Evolutionary conservation across 2,797 vertebrate species (phyloP), one percentile per base, ranked within the genome.

Genomic region (Phoxinus dragarum): DNA sequence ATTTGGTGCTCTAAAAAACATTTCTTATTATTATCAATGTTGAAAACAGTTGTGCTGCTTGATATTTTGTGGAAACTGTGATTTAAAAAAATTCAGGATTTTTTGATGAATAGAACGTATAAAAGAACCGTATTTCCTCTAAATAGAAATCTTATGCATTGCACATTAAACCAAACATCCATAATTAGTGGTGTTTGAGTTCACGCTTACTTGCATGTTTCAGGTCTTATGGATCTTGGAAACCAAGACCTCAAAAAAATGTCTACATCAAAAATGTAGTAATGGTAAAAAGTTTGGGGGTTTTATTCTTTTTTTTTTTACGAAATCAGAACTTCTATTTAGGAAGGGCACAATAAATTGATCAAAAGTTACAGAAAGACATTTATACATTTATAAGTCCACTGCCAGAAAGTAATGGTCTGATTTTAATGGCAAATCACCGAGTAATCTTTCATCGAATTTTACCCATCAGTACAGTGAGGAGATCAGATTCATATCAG

Each of bases 401-500:
- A 38, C 78, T 68, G 44, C 38, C 54, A 66, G 31, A 74, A 64
- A 17, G 80, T 61, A 38, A 82, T 5, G 27, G 56, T 44, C 27
- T 74, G 71, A 82, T 73, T 71, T 56, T 82, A 64, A 73, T n/a
- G 38, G 69, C 1, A 61, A 47, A 42, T 34, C 38, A 74, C 21
- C 5, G 8, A 49, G 42, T 52, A 52, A 75, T 66, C 42, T 47
- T 72, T 66, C 42, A 12, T 12, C 38, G 11, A 75, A 66, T 75
- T 64, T 74, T 34, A 64, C 19, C 27, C 31, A 27, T 84, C 59
- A 8, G 56, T 38, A 23, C 72, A 72, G 16, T 11, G 36, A 80
- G 40, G 9, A 36, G 27, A 42, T 72, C 36, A 75, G 72, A 83
- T 49, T 76, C 72, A 47, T 59, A 74, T 66, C 56, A 72, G 49